Evolutionary conservation across 2,888 invertebrate species (phyloP), one percentile per base, ranked within the genome.

Genomic region (Drosophila acutilabella): DNA sequence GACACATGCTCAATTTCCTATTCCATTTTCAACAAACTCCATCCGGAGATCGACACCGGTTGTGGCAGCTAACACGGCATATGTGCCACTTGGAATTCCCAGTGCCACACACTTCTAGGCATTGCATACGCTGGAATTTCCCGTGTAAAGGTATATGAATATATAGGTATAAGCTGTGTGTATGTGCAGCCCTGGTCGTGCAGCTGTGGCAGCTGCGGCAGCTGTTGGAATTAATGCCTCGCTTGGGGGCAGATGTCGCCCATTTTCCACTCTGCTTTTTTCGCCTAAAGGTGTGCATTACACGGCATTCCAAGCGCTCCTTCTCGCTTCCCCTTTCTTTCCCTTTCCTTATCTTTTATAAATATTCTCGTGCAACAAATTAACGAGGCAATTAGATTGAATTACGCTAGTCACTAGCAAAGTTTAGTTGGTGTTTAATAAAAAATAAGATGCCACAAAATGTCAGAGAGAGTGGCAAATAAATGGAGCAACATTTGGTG

Each of bases 1-100:
- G 13, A 36, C 79, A 88, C 82, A 89, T 88, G 76, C 88, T 89
- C 83, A 89, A 89, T 84, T 84, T 84, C 81, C 83, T 89, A 78
- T 83, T 71, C 71, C 85, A 81, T 84, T 84, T 83, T 75, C 42
- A 50, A 51, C 11, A 16, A 64, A 70, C 68, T 76, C 60, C 68
- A 59, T 76, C 72, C 78, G 80, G 72, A 65, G 26, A 52, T 76
- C 64, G 68, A 71, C 68, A 72, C 50, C 65, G 42, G 33, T 38
- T 40, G 40, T 42, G 41, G 47, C 57, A 61, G 52, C 44, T 45
- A 23, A 45, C 74, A 30, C 66, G 13, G 36, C 51, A 60, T 64
- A 64, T 72, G 65, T 68, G 56, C 53, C 61, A 67, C 77, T 66
- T 81, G 59, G 61, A 56, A 79, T 65, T 69, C 56, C 44, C 61